phyloP scores from a whole-genome alignment of 2,888 invertebrate species.

The Aspidiotus destructor region DNA sequence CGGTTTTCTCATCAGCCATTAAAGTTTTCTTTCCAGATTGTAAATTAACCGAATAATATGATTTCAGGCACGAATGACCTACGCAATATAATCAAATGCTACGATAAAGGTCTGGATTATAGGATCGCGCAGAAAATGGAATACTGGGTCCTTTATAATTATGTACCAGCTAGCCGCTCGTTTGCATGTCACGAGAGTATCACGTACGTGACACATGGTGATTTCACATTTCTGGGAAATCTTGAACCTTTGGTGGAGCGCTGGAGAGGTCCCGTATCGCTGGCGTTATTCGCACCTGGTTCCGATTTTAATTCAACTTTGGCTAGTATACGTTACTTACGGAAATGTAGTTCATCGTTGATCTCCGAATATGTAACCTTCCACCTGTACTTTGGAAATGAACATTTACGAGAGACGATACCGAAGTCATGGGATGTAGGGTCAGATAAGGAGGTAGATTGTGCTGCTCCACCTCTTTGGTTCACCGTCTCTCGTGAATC shows the following conservation, averaged over 20 bases:
- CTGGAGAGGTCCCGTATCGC: slow-evolving; percentile 80
- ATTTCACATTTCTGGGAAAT: slow-evolving; percentile 84
- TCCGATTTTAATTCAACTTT: slow-evolving; percentile 67
- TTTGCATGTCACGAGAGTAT: slow-evolving; percentile 66
- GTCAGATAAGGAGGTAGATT: slow-evolving; percentile 58
- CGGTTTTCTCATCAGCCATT: no score
- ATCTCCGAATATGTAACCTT: slow-evolving; percentile 73
- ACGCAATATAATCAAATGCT: slow-evolving; percentile 51
- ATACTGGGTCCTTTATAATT: slow-evolving; percentile 84
- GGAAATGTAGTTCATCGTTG: slow-evolving; percentile 62
- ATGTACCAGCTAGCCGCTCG: slow-evolving; percentile 56
- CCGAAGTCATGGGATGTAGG: slow-evolving; percentile 46
- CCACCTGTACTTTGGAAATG: slow-evolving; percentile 78
- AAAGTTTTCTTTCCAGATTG: no score
- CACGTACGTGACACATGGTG: slow-evolving; percentile 86
- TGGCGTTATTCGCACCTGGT: slow-evolving; percentile 80
- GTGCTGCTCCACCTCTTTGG: slow-evolving; percentile 60
- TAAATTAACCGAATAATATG: no score
- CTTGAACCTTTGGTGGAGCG: slow-evolving; percentile 70
- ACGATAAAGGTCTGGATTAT: slow-evolving; percentile 52
- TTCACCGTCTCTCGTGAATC: slow-evolving; percentile 51
- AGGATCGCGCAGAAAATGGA: slow-evolving; percentile 63
- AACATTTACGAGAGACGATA: slow-evolving; percentile 62
- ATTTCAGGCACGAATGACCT: slow-evolving; percentile 36
- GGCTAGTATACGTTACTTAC: slow-evolving; percentile 67